Evolutionary conservation across 2,113 vertebrate species (phyloP).

Genomic region (Talpa occidentalis): DNA sequence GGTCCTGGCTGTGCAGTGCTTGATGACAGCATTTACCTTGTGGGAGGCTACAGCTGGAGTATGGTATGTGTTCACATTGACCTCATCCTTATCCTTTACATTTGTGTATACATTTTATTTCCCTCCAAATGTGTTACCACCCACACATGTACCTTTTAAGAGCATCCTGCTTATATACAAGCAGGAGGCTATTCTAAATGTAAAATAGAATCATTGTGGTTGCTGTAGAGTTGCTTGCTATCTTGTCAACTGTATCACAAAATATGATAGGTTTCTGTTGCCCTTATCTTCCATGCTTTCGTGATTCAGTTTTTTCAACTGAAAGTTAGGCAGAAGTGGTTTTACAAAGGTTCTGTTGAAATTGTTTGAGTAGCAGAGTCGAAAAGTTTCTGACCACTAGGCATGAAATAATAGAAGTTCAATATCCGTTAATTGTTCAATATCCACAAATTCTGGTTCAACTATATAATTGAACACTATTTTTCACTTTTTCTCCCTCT

Average conservation of each 20-base stretch:
- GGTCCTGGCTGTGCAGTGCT: conserved; percentile 97
- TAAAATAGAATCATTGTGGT: neutral
- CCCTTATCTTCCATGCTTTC: neutral
- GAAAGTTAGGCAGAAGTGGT: neutral
- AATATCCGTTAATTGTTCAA: neutral
- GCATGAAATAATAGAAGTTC: neutral
- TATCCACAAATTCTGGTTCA: neutral
- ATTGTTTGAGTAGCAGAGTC: neutral
- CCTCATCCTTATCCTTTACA: neutral
- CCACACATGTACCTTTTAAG: neutral
- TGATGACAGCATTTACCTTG: conserved; percentile 97
- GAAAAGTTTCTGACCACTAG: conserved; percentile 6
- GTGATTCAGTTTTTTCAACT: neutral
- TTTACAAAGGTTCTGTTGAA: neutral
- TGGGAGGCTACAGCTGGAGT: conserved; percentile 99
- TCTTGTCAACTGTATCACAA: neutral
- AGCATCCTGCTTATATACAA: neutral
- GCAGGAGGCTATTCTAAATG: neutral
- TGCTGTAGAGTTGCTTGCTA: neutral
- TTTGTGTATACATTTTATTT: neutral
- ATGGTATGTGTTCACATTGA: conserved; percentile 89
- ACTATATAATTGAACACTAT: neutral
- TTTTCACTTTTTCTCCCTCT: neutral
- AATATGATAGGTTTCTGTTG: neutral
- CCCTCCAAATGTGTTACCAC: neutral